Conservation (phyloP, 23 tunicate species). For the Aplidium turbinatum region DNA sequence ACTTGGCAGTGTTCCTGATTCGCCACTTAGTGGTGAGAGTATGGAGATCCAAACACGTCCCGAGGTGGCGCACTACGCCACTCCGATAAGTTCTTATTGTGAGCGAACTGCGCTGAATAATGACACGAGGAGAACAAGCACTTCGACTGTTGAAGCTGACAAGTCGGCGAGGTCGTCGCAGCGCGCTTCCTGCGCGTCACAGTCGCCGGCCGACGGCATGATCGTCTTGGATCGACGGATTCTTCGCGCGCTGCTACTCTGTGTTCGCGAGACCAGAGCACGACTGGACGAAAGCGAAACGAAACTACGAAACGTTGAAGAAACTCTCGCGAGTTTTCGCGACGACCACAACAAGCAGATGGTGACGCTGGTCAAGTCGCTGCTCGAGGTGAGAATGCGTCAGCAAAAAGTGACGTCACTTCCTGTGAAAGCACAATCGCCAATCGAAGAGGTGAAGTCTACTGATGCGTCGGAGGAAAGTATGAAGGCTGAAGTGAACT, state of each 20-base stretch:
- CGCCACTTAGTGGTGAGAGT: conserved; percentile 60
- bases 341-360: conserved; percentile 30
- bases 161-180: conserved; percentile 10
- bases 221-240: conserved; percentile 35
- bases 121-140: conserved; percentile 12
- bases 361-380: conserved; percentile 30
- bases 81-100: not conserved
- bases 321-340: conserved; percentile 39
- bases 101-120: not conserved
- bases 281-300: conserved; percentile 51
- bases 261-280: conserved; percentile 40
- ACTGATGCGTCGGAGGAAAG: not conserved
- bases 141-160: not conserved
- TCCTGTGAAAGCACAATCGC: not conserved
- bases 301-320: conserved; percentile 42
- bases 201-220: conserved; percentile 1
- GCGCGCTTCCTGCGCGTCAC: conserved; percentile 23
- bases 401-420: too few relatives aligned
- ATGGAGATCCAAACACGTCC: not conserved
- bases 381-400: not conserved
- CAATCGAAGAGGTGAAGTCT: not conserved
- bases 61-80: conserved; percentile 23
- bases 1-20: conserved; percentile 62
- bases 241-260: conserved; percentile 53
- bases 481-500: too few relatives aligned